Evolutionary conservation across 2,113 vertebrate species (phyloP).

Genomic region (Beaufortia kweichowensis): DNA sequence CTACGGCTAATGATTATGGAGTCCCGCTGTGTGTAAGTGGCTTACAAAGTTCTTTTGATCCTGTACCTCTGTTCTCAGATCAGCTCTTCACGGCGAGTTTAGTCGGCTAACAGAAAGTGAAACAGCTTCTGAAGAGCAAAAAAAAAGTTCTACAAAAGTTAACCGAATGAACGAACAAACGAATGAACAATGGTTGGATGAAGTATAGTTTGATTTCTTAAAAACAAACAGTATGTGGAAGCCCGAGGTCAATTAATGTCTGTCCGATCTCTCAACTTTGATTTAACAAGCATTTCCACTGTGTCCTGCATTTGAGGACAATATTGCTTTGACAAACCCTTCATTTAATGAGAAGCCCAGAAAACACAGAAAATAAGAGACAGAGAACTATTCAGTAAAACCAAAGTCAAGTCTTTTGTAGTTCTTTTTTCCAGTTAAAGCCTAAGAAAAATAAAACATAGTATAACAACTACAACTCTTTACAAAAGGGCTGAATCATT

Average conservation of each 20-base stretch:
- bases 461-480: no score
- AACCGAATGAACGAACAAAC: no score
- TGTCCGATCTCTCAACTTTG: constrained; percentile 15
- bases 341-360: neutral
- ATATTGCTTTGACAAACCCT: neutral
- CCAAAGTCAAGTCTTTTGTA: no score
- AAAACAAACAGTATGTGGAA: constrained; percentile 9
- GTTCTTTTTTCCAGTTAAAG: no score
- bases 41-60: no score
- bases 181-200: no score
- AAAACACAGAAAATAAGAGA: constrained; percentile 18
- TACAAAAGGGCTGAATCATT: no score
- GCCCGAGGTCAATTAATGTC: constrained; percentile 29
- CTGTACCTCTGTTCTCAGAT: neutral
- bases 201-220: no score
- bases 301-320: neutral
- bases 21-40: neutral
- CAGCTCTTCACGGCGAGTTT: constrained; percentile 10
- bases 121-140: neutral
- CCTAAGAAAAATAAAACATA: no score
- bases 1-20: no score
- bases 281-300: neutral
- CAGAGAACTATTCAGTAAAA: neutral
- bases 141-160: constrained; percentile 19
- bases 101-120: constrained; percentile 1